phyloP scores from a whole-genome alignment of 2,113 vertebrate species.

The Nannospalax galili region DNA sequence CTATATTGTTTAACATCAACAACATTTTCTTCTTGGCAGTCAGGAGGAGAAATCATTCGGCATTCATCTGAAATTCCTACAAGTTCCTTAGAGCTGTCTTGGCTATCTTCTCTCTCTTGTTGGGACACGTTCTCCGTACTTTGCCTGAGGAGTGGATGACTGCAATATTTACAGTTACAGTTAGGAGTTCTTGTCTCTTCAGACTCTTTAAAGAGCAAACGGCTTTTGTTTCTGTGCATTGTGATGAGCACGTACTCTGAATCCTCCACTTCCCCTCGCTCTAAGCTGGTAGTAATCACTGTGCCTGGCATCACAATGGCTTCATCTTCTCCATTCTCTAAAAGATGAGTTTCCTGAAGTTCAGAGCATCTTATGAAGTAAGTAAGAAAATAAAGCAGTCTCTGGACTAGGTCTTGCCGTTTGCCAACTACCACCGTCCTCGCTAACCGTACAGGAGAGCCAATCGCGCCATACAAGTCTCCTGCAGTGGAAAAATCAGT shows the following conservation, averaged over 20 bases:
- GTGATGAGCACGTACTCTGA: conserved; percentile 98
- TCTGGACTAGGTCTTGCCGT: conserved; percentile 96
- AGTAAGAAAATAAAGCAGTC: conserved; percentile 97
- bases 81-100: conserved; percentile 86
- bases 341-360: conserved; percentile 95
- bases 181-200: conserved; percentile 87
- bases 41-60: conserved; percentile 71
- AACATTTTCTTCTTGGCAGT: conserved; percentile 84
- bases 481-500: conserved; percentile 84
- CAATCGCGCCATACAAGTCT: conserved; percentile 97
- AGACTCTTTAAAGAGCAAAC: conserved; percentile 87
- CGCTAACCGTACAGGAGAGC: conserved; percentile 95
- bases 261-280: conserved; percentile 97
- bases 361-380: conserved; percentile 99
- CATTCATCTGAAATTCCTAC: conserved; percentile 83
- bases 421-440: conserved; percentile 96
- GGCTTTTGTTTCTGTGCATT: conserved; percentile 94
- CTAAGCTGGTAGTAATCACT: conserved; percentile 96
- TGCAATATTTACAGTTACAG: conserved; percentile 91
- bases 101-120: conserved; percentile 81
- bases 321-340: conserved; percentile 96
- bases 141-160: conserved; percentile 85
- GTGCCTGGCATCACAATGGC: conserved; percentile 97
- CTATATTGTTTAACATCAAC: conserved; percentile 81
- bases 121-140: conserved; percentile 78